phyloP scores from a whole-genome alignment of 1,140 invertebrate genomes.

The Linepithema humile region DNA sequence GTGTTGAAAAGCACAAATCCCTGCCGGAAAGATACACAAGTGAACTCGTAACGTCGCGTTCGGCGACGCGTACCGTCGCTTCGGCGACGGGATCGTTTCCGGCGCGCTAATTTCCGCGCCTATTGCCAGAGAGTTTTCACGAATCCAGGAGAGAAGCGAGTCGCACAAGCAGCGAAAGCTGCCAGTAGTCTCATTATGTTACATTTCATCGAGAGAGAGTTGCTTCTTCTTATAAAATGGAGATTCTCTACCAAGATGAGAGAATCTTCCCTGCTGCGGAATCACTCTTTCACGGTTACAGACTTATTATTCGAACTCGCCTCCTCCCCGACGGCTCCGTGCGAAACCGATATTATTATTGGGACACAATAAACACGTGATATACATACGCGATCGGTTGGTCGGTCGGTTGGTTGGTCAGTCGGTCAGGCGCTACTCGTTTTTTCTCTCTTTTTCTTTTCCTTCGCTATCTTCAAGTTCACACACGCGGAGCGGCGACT shows the following conservation, averaged over 20 bases:
- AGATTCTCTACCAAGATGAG: too few species aligned
- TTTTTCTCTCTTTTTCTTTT: neutral
- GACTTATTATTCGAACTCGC: too few species aligned
- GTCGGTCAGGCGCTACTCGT: conserved; percentile 44
- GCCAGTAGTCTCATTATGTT: neutral
- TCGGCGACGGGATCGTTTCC: neutral
- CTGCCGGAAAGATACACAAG: neutral
- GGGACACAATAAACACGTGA: conserved; percentile 44
- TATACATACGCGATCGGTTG: conserved; percentile 64
- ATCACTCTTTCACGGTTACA: conserved; percentile 21
- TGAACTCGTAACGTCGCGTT: neutral
- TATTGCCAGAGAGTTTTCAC: neutral
- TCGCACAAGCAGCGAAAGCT: too few species aligned
- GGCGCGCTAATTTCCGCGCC: neutral
- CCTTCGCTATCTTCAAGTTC: conserved; percentile 74
- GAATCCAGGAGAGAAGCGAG: conserved; percentile 30
- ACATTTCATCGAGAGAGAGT: neutral
- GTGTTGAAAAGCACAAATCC: neutral
- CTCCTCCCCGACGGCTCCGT: neutral
- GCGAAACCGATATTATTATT: neutral
- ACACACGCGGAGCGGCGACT: conserved; percentile 70
- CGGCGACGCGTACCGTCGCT: conserved; percentile 10
- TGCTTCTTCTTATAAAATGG: too few species aligned
- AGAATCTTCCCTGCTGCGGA: too few species aligned
- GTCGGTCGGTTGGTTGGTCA: conserved; percentile 54